phyloP scores from a whole-genome alignment of 1,140 invertebrate species.

The Acromyrmex heyeri region DNA sequence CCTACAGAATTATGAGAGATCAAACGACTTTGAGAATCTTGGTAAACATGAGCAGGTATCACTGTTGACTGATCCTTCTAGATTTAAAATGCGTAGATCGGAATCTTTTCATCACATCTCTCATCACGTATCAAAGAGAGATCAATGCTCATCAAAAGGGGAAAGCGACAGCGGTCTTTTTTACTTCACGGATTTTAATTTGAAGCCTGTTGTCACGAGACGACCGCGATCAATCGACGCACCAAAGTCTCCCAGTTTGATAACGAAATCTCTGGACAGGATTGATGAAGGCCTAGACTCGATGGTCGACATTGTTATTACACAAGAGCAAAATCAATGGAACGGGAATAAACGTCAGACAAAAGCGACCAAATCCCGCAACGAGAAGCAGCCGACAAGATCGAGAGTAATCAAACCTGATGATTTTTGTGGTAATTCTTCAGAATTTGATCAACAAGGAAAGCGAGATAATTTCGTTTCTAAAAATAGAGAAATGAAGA shows the following conservation, averaged over 20 bases:
- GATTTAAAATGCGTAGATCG: slow-evolving; percentile 79
- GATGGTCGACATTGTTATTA: slow-evolving; percentile 90
- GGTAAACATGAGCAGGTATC: slow-evolving; percentile 52
- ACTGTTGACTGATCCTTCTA: slow-evolving; percentile 3
- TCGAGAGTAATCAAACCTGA: slow-evolving; percentile 51
- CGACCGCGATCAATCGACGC: slow-evolving; percentile 63
- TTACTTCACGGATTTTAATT: slow-evolving; percentile 80
- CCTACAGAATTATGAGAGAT: slow-evolving; percentile 70
- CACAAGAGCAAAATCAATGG: slow-evolving; percentile 85
- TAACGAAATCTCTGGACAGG: slow-evolving; percentile 92
- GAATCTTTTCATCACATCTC: slow-evolving; percentile 85
- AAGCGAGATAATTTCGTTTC: slow-evolving; percentile 18
- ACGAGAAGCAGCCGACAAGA: slow-evolving; percentile 61
- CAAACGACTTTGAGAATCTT: slow-evolving; percentile 60
- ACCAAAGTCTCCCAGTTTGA: slow-evolving; percentile 75
- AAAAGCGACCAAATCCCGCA: slow-evolving; percentile 43
- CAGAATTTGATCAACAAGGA: slow-evolving; percentile 18
- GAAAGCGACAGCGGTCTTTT: slow-evolving; percentile 83
- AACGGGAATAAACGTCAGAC: slow-evolving; percentile 75
- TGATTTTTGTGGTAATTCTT: slow-evolving; percentile 30
- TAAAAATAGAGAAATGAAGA: slow-evolving; percentile 60
- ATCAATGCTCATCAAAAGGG: slow-evolving; percentile 75
- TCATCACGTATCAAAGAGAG: slow-evolving; percentile 62
- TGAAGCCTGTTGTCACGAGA: slow-evolving; percentile 72
- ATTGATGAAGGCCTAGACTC: slow-evolving; percentile 92